A percentile compares a stretch with the other conserved stretches of the same genome.
These are phyloP conservation scores for Allygus modestus DNA, from an alignment of 2,888 invertebrate species.

Conservation along the genomic window DNA sequence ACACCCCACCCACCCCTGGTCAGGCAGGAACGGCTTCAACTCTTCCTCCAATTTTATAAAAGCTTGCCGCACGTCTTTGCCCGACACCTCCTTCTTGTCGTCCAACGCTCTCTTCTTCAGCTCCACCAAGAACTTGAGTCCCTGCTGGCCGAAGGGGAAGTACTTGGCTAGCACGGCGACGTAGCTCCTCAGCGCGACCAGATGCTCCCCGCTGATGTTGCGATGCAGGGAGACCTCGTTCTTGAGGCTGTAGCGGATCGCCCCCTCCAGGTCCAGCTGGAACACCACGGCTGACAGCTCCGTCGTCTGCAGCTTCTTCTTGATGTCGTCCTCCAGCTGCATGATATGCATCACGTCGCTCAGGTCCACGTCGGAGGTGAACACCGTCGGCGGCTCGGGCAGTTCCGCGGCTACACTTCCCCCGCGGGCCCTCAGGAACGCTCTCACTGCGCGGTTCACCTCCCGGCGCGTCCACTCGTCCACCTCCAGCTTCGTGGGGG, in stretches of 20 bases:
- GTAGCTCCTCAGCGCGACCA: slow-evolving; percentile 86
- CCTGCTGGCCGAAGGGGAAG: slow-evolving; percentile 87
- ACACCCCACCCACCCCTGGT: slow-evolving; percentile 85
- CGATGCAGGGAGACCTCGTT: slow-evolving; percentile 89
- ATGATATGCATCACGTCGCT: slow-evolving; percentile 71
- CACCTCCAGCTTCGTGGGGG: slow-evolving; percentile 3
- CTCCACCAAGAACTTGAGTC: slow-evolving; percentile 81
- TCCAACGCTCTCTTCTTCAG: slow-evolving; percentile 78
- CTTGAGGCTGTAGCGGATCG: slow-evolving; percentile 88
- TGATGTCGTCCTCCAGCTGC: slow-evolving; percentile 73
- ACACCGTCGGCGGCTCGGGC: slow-evolving; percentile 74
- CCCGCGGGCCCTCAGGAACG: slow-evolving; percentile 65
- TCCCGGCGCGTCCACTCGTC: not conserved
- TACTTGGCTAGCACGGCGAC: slow-evolving; percentile 84
- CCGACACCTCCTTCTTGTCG: slow-evolving; percentile 75
- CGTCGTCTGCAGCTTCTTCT: slow-evolving; percentile 74
- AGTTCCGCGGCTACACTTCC: slow-evolving; percentile 67
- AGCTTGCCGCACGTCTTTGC: slow-evolving; percentile 79
- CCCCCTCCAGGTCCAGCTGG: slow-evolving; percentile 92
- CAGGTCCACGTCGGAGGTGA: slow-evolving; percentile 73
- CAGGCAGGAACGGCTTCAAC: slow-evolving; percentile 72
- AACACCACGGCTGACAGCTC: slow-evolving; percentile 78
- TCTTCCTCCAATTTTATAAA: slow-evolving; percentile 79
- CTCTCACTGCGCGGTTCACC: slow-evolving; percentile 61
- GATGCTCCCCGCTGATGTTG: slow-evolving; percentile 83